These are phyloP conservation scores for Drosophila erecta DNA, from an alignment of 1,140 invertebrate genomes.

Conservation along the genomic window DNA sequence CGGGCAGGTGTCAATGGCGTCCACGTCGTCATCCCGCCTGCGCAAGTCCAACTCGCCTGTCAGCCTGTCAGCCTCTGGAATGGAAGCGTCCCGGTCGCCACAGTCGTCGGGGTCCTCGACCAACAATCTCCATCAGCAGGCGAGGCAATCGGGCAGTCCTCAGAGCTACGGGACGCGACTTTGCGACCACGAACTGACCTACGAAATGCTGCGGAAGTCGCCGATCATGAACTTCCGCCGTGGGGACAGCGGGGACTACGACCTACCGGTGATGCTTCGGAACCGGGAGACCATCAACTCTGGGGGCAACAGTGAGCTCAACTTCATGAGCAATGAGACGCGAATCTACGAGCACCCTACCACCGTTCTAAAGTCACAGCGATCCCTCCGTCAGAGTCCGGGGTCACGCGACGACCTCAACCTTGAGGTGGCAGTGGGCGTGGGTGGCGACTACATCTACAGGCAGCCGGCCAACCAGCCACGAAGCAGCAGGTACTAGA, in stretches of 20 bases:
- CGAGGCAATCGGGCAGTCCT: conserved; percentile 69
- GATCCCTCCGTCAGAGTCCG: conserved; percentile 52
- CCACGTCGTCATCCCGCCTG: conserved; percentile 30
- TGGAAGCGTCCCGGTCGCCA: conserved; percentile 64
- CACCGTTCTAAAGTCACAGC: conserved; percentile 64
- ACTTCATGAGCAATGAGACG: conserved; percentile 81
- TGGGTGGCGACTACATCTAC: conserved; percentile 66
- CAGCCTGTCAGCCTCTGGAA: conserved; percentile 7
- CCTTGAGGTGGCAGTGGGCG: conserved; percentile 52
- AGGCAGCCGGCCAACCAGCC: conserved; percentile 48
- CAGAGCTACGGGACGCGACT: conserved; percentile 78
- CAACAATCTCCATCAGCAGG: conserved; percentile 61
- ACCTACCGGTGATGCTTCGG: conserved; percentile 55
- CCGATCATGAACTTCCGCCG: conserved; percentile 77
- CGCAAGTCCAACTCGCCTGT: conserved; percentile 56
- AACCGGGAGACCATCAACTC: conserved; percentile 80
- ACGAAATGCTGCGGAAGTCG: conserved; percentile 74
- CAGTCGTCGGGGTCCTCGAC: conserved; percentile 77
- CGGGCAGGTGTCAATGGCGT: neutral
- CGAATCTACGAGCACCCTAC: conserved; percentile 78
- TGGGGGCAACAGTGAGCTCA: conserved; percentile 78
- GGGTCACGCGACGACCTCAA: conserved; percentile 62
- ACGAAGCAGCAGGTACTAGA: conserved; percentile 77
- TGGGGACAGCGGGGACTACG: conserved; percentile 71
- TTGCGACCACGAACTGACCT: conserved; percentile 83